Base-by-base conservation (phyloP, 2,888 invertebrate genomes). In the Parnassius glacialis region DNA sequence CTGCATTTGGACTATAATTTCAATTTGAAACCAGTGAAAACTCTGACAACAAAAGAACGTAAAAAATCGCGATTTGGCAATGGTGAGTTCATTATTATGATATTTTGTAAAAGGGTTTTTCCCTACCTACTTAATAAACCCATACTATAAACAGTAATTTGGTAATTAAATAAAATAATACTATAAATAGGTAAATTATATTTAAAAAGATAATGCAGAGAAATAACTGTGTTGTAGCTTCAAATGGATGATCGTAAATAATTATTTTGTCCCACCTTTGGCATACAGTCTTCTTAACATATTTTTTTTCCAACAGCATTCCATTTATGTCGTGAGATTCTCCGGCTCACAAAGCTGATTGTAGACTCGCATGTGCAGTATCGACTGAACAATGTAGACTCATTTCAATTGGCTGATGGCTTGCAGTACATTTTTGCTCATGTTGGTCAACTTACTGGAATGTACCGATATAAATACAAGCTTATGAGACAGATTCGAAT, bases 311-410 rank as follows among this genome's bases (percentile, higher is more conserved):
- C 9, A 41, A 50, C 82, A 96, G 98, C 99, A 68, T 99, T 99
- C 93, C 99, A 99, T 89, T 94, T 99, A 80, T 99, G 99, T 81
- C 95, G 99, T 70, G 99, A 99, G 93, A 99, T 99, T 75, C 93
- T 99, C 2, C 95, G 99, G n/a, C 92, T 99, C 65, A 99, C 99
- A 0, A 99, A 99, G 84, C 92, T 99, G 44, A 98, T 99, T 9
- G 98, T 99, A 61, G 99, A 99, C 90, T 98, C 99, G 0, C 99
- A 99, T 84, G 99, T 99, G 0, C 99, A 99, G 84, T 99, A 99
- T 85, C 95, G 99, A 13, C 92, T 99, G 67, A 99, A 99, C 90
- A 99, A 99, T 80, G 99, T 99, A 10, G 99, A 99, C 85, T 99
- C 99, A 1, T 99, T 99, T 88, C 97, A 99, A 93, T 91, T 99